Conservation (phyloP, 2,797 vertebrate species). For the Anguilla marmorata region DNA sequence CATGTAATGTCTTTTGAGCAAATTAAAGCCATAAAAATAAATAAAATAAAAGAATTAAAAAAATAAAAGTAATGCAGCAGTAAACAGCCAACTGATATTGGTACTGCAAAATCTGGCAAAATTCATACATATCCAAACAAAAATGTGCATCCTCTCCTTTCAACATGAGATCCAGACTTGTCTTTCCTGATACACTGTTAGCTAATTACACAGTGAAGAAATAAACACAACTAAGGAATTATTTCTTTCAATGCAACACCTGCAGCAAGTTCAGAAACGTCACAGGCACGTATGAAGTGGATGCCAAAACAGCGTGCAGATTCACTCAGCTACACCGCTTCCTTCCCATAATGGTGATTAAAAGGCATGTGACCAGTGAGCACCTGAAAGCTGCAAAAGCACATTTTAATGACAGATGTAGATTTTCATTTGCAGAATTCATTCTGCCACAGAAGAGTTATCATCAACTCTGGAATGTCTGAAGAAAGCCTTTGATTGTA, state of each 20-base stretch:
- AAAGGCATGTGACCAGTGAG: not conserved
- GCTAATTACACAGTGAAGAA: not conserved
- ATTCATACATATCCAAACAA: not conserved
- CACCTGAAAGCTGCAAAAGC: not conserved
- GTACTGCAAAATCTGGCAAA: not conserved
- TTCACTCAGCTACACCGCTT: not conserved
- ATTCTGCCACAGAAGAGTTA: not conserved
- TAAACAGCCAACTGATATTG: not conserved
- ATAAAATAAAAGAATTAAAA: too few relatives aligned
- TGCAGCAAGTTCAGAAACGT: not conserved
- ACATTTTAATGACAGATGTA: not conserved
- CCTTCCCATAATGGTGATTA: not conserved
- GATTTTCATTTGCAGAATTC: not conserved
- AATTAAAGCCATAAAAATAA: not conserved
- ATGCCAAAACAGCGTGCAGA: not conserved
- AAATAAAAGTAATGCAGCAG: not conserved
- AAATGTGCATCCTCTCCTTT: not conserved
- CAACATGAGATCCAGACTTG: not conserved
- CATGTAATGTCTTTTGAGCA: not conserved
- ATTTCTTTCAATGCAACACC: not conserved
- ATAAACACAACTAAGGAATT: not conserved
- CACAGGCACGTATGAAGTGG: not conserved
- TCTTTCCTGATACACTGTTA: not conserved
- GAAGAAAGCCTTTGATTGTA: not conserved
- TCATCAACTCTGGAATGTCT: not conserved